Evolutionary conservation across 1,140 invertebrate genomes (phyloP), one percentile per base, ranked within the genome.

Genomic region (Lepidostoma basale): DNA sequence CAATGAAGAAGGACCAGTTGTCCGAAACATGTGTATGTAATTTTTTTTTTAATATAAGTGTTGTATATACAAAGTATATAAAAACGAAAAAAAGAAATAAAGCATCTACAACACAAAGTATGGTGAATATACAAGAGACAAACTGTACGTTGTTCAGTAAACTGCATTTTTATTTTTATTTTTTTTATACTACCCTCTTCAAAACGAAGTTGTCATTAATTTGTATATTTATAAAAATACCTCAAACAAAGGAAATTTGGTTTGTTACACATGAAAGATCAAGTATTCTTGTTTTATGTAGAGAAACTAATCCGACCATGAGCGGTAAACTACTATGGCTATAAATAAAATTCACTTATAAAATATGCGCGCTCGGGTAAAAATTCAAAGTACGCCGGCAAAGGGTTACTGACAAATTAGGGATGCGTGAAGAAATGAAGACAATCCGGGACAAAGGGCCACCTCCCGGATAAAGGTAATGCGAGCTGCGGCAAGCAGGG

Each of bases 371-470:
- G 26, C 20, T 33, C 26, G 3, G n/a, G 52, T 10, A 14, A 33
- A 56, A 56, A 30, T 14, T 56, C 26, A 33, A 56, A 56, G 52
- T 16, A 18, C 52, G 14, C 28, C 9, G n/a, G 16, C 4, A 12
- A 22, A 10, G 3, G 9, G 44, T 9, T 30, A 18, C 52, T 56
- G 52, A 56, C 52, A 30, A 56, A 56, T 56, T 33, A 30, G 52
- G 52, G 26, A 56, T 33, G 52, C 52, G 52, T 56, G 28, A 56
- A 30, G 26, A 56, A 56, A 14, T 36, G 28, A 56, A 56, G n/a
- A 33, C 52, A 33, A 56, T 56, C 52, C 26, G 2, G 26, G 14
- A 56, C 49, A 56, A 56, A 56, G 20, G 52, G 26, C 18, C 18
- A 3, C 44, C 44, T 25, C 9, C 8, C 18, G 20, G 44, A 22